Evolutionary conservation across 2,888 invertebrate species (phyloP).

Genomic region (Idaea biselata): DNA sequence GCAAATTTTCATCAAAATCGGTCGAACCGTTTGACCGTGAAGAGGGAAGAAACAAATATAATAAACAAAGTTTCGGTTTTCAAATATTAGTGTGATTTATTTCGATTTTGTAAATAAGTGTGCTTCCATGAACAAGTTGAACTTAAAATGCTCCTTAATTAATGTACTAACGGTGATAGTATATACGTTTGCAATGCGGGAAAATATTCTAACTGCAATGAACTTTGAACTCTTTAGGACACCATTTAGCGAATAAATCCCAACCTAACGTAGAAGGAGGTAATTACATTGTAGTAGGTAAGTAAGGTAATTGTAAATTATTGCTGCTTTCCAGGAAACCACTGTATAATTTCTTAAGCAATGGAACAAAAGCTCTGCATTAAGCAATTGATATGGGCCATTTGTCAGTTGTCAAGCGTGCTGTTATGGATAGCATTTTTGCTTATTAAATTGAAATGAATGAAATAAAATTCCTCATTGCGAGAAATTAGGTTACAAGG

Average conservation of each 20-base stretch:
- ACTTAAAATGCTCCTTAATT: no score
- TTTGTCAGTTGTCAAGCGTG: constrained; percentile 18
- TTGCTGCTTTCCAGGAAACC: constrained; percentile 40
- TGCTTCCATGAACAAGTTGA: no score
- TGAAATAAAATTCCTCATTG: neutral
- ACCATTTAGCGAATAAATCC: constrained; percentile 31
- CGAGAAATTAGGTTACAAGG: constrained; percentile 16
- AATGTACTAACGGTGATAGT: no score
- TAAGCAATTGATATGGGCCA: constrained; percentile 33
- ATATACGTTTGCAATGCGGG: neutral
- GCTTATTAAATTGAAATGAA: constrained; percentile 1
- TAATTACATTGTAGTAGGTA: constrained; percentile 38
- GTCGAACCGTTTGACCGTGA: no score
- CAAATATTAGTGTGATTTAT: no score
- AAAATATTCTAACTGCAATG: constrained; percentile 23
- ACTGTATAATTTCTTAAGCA: constrained; percentile 42
- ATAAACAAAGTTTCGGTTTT: no score
- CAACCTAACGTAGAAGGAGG: constrained; percentile 23
- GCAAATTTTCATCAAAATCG: no score
- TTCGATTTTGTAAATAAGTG: no score
- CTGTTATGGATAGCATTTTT: constrained; percentile 1
- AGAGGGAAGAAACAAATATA: no score
- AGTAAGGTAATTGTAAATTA: constrained; percentile 48
- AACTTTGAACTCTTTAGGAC: constrained; percentile 29
- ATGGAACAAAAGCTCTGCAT: constrained; percentile 35